Conservation (phyloP, 2,888 invertebrate species). For the Drosophila antonietae region DNA sequence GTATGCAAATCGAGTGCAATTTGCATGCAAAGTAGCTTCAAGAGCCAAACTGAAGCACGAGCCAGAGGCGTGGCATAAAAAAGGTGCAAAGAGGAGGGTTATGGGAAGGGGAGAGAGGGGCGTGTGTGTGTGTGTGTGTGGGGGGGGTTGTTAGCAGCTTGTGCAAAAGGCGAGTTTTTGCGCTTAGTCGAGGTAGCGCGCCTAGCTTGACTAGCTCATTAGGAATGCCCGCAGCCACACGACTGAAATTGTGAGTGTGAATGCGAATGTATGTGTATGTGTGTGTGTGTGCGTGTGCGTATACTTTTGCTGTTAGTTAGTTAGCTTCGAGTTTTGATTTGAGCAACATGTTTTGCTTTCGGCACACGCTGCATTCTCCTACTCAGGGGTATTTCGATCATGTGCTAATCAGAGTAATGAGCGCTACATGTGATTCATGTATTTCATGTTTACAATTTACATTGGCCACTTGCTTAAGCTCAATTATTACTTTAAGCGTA, state of each 20-base stretch:
- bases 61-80: neutral
- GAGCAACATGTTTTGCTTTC: conserved; percentile 1
- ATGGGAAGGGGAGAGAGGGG: too few species aligned
- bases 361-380: neutral
- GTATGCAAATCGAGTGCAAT: conserved; percentile 75
- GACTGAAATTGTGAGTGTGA: conserved; percentile 3
- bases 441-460: too few species aligned
- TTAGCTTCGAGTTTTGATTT: conserved; percentile 30
- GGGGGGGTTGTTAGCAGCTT: neutral
- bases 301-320: conserved; percentile 33
- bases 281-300: conserved; percentile 24
- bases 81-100: too few species aligned
- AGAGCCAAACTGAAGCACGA: conserved; percentile 53
- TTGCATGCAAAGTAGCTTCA: conserved; percentile 75
- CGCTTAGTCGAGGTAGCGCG: conserved; percentile 20
- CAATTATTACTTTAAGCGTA: too few species aligned
- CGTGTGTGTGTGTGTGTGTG: too few species aligned
- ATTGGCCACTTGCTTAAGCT: too few species aligned
- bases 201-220: conserved; percentile 46
- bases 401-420: too few species aligned
- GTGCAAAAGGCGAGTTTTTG: neutral
- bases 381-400: too few species aligned
- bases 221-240: conserved; percentile 41
- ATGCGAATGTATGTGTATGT: conserved; percentile 10
- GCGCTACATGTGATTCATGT: too few species aligned